These are phyloP conservation scores for Cyclophora punctaria DNA, from an alignment of 2,888 invertebrate species.

Conservation along the genomic window DNA sequence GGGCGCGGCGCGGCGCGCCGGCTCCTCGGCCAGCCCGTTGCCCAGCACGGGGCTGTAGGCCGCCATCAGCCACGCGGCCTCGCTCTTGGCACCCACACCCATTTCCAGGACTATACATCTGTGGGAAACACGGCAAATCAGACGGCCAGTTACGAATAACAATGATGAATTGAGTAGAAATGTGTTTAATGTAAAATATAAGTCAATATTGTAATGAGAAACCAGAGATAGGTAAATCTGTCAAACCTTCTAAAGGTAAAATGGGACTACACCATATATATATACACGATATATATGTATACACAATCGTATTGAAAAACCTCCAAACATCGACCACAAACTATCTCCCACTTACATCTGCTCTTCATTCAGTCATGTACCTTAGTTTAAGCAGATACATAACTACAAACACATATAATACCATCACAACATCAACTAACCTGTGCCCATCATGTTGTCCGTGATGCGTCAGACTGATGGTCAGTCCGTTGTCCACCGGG, in stretches of 20 bases:
- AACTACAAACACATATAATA: background rate
- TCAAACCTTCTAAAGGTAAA: no score
- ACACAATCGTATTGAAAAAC: background rate
- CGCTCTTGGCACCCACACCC: constrained; percentile 84
- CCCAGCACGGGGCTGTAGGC: constrained; percentile 92
- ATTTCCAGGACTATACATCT: constrained; percentile 93
- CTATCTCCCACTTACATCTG: no score
- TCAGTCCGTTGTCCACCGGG: constrained; percentile 93
- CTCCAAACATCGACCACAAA: background rate
- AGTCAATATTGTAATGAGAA: no score
- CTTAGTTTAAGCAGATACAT: background rate
- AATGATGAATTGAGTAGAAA: background rate
- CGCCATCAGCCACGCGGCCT: constrained; percentile 93
- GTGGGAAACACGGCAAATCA: constrained; percentile 1
- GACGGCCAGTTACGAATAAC: background rate
- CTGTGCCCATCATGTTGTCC: constrained; percentile 73
- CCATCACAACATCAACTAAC: constrained; percentile 24
- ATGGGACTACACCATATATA: no score
- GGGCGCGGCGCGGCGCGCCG: constrained; percentile 78
- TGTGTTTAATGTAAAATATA: background rate
- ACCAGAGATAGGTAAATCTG: no score
- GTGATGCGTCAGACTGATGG: constrained; percentile 87
- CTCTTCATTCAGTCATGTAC: no score
- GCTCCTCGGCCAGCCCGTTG: constrained; percentile 85
- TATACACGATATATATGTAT: no score